Percentiles rank a stretch among this genome's conserved stretches.
These are phyloP conservation scores for Theonella swinhoei DNA, from an alignment of 37 sponge, comb jelly and placozoan species.

Conservation along the genomic window DNA sequence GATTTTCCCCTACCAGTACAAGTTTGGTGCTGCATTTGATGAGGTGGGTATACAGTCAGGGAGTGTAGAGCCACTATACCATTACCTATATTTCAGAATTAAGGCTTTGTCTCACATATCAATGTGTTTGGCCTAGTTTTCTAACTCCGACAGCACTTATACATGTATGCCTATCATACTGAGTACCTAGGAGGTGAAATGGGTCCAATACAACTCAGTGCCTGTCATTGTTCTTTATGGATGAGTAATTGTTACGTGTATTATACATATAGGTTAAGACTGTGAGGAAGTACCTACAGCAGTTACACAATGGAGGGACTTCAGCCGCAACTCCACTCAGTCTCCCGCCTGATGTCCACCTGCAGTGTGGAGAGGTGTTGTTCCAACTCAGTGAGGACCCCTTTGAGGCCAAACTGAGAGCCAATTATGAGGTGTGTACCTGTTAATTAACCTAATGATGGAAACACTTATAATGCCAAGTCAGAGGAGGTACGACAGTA, in stretches of 20 bases:
- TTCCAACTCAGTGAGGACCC: constrained; percentile 79
- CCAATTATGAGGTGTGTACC: constrained; percentile 75
- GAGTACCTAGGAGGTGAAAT: no score
- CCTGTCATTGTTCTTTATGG: no score
- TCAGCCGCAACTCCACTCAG: not conserved
- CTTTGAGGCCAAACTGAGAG: constrained; percentile 89
- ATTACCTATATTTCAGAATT: not conserved
- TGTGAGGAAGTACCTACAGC: constrained; percentile 65
- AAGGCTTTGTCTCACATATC: no score
- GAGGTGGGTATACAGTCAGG: constrained; percentile 47
- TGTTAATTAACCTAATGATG: not conserved
- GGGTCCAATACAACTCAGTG: no score
- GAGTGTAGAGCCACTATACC: not conserved
- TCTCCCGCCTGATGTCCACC: constrained; percentile 62
- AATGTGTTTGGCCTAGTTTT: no score
- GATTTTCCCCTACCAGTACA: constrained; percentile 64
- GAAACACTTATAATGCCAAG: no score
- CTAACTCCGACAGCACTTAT: no score
- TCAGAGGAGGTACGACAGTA: no score
- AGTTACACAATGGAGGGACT: constrained; percentile 17
- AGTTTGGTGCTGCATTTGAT: constrained; percentile 61
- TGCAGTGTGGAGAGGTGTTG: constrained; percentile 55
- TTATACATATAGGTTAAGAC: constrained; percentile 64
- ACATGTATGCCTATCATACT: no score
- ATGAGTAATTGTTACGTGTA: no score